Conservation (phyloP, 2,888 invertebrate genomes). For the Hemithea aestivaria region DNA sequence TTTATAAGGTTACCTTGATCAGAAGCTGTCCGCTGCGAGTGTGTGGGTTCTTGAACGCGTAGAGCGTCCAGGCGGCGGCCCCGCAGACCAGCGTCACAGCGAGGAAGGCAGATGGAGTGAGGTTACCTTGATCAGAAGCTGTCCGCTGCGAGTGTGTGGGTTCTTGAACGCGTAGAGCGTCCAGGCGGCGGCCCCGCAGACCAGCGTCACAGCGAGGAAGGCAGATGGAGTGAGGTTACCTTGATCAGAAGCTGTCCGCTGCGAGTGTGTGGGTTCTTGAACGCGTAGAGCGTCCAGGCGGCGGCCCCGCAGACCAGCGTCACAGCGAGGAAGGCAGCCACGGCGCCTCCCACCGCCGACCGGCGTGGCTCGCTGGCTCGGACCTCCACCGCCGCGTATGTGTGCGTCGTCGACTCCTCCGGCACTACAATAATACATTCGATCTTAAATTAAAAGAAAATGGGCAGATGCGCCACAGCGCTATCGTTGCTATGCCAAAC, state of each 20-base stretch:
- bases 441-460: too few relatives aligned
- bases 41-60: conserved; percentile 98
- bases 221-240: too few relatives aligned
- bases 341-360: conserved; percentile 55
- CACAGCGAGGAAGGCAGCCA: conserved; percentile 85
- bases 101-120: too few relatives aligned
- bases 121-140: conserved; percentile 97
- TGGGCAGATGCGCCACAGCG: too few relatives aligned
- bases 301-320: conserved; percentile 83
- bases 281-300: conserved; percentile 95
- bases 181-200: conserved; percentile 88
- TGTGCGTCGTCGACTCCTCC: not conserved
- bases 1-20: conserved; percentile 97
- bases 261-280: conserved; percentile 96
- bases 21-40: conserved; percentile 96
- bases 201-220: conserved; percentile 83
- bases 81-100: conserved; percentile 83
- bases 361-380: conserved; percentile 27
- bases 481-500: too few relatives aligned
- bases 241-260: conserved; percentile 98
- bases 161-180: conserved; percentile 96
- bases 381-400: conserved; percentile 12
- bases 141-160: conserved; percentile 97
- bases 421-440: conserved; percentile 3
- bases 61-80: conserved; percentile 89